A percentile compares a stretch with the other conserved stretches of the same genome.
These are phyloP conservation scores for Hipposideros larvatus DNA, from an alignment of 2,797 vertebrate species.

Conservation along the genomic window DNA sequence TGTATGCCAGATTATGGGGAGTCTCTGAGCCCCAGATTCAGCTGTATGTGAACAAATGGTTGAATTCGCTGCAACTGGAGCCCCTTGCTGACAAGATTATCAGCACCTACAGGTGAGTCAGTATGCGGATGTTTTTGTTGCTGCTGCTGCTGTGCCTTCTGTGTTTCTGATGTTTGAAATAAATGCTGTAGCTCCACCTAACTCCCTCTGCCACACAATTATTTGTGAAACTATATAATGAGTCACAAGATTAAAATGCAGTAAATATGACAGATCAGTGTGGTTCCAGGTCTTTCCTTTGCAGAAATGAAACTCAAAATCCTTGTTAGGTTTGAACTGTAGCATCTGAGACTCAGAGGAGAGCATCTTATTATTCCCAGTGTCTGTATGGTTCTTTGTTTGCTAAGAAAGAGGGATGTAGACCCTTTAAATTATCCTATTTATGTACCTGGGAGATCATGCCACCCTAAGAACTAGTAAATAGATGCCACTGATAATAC, in stretches of 20 bases:
- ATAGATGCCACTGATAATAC: background rate
- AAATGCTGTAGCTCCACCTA: background rate
- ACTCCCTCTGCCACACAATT: background rate
- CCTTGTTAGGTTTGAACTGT: background rate
- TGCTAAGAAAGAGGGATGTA: background rate
- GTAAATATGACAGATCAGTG: background rate
- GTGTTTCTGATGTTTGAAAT: background rate
- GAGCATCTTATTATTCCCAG: background rate
- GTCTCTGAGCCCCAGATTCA: constrained; percentile 93
- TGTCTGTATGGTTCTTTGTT: background rate
- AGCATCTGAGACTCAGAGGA: background rate
- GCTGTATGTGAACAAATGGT: constrained; percentile 94
- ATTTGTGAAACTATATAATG: background rate
- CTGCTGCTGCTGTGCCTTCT: background rate
- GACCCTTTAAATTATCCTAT: background rate
- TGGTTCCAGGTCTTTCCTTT: background rate
- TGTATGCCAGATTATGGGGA: constrained; percentile 95
- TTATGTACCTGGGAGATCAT: background rate
- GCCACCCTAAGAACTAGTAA: background rate
- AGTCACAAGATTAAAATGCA: background rate
- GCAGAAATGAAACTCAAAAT: background rate
- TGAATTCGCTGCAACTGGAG: constrained; percentile 94
- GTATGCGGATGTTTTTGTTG: background rate
- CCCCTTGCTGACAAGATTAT: constrained; percentile 94
- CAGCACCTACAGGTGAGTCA: constrained; percentile 94